Base-by-base conservation (phyloP, 2,888 invertebrate species). In the Stenolophus ochropezus region DNA sequence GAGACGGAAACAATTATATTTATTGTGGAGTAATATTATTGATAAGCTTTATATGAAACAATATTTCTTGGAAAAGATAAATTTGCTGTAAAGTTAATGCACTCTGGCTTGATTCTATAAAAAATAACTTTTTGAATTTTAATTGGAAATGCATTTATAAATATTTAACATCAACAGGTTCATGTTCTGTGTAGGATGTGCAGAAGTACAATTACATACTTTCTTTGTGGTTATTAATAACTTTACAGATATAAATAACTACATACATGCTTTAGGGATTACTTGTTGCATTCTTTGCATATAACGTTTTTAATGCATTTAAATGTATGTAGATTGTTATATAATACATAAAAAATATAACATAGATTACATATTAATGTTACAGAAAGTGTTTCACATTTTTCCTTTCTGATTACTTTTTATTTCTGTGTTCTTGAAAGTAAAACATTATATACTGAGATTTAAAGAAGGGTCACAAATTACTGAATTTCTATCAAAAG, bases 31-130 rank as follows among this genome's bases (percentile, higher is more conserved):
- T 25, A 21, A 14, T 25, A 61, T 53, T 6, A 61, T 61, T 61
- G 61, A 61, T 61, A 61, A n/a, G n/a, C n/a, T n/a, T n/a, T n/a
- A n/a, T n/a, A n/a, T n/a, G n/a, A n/a, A n/a, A 61, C 16, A 14
- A 61, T 61, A 61, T 61, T 61, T 56, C 23, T 25, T n/a, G 21
- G 61, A 61, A 51, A 58, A 61, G 61, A 61, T 61, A 21, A 56
- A 20, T 56, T 56, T 20, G 56, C 21, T 56, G 20, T 61, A 61
- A 25, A 61, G 27, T 23, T 61, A 61, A 25, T 61, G 61, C 23
- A 61, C 61, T 61, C 61, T 23, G 14, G 23, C 1, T 25, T 23
- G 25, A 11, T 61, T 61, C 61, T 16, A 61, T 14, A 61, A 25
- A 61, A 25, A 25, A 61, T n/a, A n/a, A n/a, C n/a, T n/a, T n/a